These are phyloP conservation scores for Melinaea marsaeus DNA, from an alignment of 2,888 invertebrate species.

Conservation along the genomic window DNA sequence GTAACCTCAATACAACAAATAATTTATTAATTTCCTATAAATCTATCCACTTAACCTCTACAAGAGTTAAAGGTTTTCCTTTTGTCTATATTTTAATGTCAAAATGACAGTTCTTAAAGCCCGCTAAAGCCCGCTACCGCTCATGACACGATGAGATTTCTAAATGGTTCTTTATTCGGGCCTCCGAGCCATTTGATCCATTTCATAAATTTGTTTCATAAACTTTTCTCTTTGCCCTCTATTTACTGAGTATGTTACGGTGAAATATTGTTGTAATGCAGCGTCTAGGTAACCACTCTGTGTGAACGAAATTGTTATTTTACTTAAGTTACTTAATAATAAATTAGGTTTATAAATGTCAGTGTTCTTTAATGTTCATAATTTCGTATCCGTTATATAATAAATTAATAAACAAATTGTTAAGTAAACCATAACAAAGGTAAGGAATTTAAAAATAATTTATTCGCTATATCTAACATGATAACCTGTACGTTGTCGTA, in stretches of 20 bases:
- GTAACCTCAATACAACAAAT: too few relatives aligned
- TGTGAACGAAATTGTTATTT: not conserved
- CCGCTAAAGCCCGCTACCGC: conserved; percentile 15
- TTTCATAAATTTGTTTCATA: conserved; percentile 65
- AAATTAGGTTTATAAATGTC: too few relatives aligned
- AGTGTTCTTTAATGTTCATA: too few relatives aligned
- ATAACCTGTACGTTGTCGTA: not conserved
- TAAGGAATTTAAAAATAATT: too few relatives aligned
- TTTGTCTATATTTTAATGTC: too few relatives aligned
- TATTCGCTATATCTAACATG: not conserved
- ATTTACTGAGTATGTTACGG: conserved; percentile 45
- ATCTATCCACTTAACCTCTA: too few relatives aligned
- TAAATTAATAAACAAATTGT: not conserved
- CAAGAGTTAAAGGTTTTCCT: too few relatives aligned
- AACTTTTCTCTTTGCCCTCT: conserved; percentile 45
- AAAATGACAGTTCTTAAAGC: too few relatives aligned
- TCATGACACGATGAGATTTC: conserved; percentile 23
- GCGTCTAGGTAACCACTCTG: conserved; percentile 22
- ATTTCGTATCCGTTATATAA: not conserved
- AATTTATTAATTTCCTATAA: too few relatives aligned
- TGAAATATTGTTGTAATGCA: conserved; percentile 46
- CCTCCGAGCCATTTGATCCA: conserved; percentile 53
- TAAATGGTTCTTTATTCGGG: conserved; percentile 38
- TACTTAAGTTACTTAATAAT: not conserved
- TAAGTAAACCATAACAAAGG: not conserved